Conservation (phyloP, 1,140 invertebrate genomes). For the Catajapyx aquilonaris region DNA sequence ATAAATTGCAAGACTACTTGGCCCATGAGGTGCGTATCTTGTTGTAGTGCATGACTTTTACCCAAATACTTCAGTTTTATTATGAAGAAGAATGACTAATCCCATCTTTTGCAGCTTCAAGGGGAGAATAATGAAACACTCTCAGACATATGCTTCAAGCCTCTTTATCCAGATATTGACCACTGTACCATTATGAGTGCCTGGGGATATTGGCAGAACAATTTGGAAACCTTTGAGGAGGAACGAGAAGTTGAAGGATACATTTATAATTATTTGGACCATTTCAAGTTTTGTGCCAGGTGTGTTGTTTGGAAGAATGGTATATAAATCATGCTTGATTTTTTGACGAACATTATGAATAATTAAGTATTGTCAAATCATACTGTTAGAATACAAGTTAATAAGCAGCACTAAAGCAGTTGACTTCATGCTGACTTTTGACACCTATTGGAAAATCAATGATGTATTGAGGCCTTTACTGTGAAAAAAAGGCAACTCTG, state of each 20-base stretch:
- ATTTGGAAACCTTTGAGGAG: conserved; percentile 32
- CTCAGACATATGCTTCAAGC: conserved; percentile 9
- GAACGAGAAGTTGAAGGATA: conserved; percentile 26
- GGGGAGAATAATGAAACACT: conserved; percentile 4
- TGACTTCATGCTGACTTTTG: no score
- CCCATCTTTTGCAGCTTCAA: not conserved
- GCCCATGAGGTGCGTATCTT: conserved; percentile 12
- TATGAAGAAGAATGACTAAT: no score
- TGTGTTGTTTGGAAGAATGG: conserved; percentile 13
- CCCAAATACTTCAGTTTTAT: no score
- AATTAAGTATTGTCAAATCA: no score
- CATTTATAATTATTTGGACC: conserved; percentile 52
- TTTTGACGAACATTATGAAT: no score
- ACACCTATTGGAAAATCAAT: no score
- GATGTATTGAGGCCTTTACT: no score
- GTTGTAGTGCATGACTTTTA: no score
- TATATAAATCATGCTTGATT: conserved; percentile 40
- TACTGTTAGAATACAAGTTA: no score
- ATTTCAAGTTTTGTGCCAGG: conserved; percentile 33
- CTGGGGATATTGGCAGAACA: conserved; percentile 74
- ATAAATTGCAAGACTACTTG: conserved; percentile 56
- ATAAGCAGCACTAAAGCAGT: no score
- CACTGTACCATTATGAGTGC: conserved; percentile 74
- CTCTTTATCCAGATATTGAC: conserved; percentile 21
- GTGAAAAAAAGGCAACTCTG: no score